phyloP scores from a whole-genome alignment of 1,140 invertebrate species.

The silkworm (Bombyx mori) region ASM3026992v2 NC_085121.1:6810501-6811000 shows the following conservation, averaged over 20 bases:
- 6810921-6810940: not conserved
- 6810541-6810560: too few relatives aligned
- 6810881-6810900: not conserved
- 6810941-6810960: slow-evolving; percentile 5
- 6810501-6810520: too few relatives aligned
- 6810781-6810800: not conserved
- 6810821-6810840: not conserved
- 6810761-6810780: not conserved
- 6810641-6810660: too few relatives aligned
- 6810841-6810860: not conserved
- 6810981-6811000: slow-evolving; percentile 28
- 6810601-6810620: too few relatives aligned
- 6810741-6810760: not conserved
- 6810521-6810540: too few relatives aligned
- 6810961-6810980: slow-evolving; percentile 35
- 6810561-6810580: too few relatives aligned
- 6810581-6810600: too few relatives aligned
- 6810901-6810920: not conserved
- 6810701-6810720: slow-evolving; percentile 1
- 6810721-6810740: not conserved
- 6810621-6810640: too few relatives aligned
- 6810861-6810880: not conserved
- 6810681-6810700: slow-evolving; percentile 15
- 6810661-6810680: not conserved
- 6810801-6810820: not conserved